These are phyloP conservation scores for Lemur catta DNA, from an alignment of 2,797 vertebrate species.

Conservation along the genomic window DNA sequence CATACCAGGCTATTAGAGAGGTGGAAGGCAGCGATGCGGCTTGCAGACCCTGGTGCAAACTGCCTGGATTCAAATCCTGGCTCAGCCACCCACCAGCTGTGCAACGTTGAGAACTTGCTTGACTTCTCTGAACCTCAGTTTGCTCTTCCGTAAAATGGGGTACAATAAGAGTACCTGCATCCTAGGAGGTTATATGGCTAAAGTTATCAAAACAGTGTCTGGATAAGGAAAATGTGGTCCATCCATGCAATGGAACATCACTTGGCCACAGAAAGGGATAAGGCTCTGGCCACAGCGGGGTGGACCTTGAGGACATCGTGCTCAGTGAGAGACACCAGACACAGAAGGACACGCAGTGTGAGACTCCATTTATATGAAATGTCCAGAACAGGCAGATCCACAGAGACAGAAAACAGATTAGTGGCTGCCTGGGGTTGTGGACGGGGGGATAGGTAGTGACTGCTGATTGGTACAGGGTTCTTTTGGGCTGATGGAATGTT, in stretches of 20 bases:
- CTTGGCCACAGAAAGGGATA: not conserved
- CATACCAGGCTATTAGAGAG: not conserved
- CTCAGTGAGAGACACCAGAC: not conserved
- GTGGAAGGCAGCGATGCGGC: not conserved
- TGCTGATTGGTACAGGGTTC: not conserved
- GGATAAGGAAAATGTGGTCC: not conserved
- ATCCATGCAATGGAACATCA: not conserved
- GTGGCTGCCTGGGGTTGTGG: not conserved
- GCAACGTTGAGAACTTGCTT: not conserved
- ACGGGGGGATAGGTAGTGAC: not conserved
- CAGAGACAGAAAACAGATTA: not conserved
- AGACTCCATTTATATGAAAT: not conserved
- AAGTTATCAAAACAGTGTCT: not conserved
- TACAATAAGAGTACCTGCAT: not conserved
- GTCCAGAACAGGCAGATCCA: not conserved
- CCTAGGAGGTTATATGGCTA: not conserved
- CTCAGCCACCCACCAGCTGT: not conserved
- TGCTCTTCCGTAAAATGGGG: not conserved
- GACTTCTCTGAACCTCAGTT: not conserved
- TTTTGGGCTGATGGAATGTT: not conserved
- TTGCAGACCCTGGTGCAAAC: too few species aligned
- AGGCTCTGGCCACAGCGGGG: accelerated
- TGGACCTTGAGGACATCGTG: not conserved
- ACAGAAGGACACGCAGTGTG: not conserved
- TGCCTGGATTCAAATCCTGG: not conserved